Evolutionary conservation across 2,888 invertebrate genomes (phyloP), one percentile per base, ranked within the genome.

Genomic region (Pollenia amentaria): DNA sequence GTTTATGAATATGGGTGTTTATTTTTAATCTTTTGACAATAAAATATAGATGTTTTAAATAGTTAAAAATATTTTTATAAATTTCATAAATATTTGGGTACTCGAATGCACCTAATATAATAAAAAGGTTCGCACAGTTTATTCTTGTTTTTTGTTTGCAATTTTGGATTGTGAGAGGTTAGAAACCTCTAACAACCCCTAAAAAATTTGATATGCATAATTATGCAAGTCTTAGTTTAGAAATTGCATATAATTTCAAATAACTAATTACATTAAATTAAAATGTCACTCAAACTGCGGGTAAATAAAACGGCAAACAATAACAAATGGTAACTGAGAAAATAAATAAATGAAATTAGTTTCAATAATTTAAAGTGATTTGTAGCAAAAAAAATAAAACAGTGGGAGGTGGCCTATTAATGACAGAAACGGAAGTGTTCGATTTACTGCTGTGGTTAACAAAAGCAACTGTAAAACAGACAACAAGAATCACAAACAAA

Each of bases 321-420:
- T 42, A 29, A 11, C 18, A 51, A 70, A 55, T 48, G 11, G 9
- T 53, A 40, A 57, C 44, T 55, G 14, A 46, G 42, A 53, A 72
- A 48, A 12, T 12, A 57, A 46, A 57, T 14, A 70, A 75, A 69
- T 18, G 2, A 44, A 75, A 69, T 40, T 21, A 51, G 14, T 82
- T 44, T 65, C 16, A 77, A 46, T 72, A 72, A 70, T 51, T 79
- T 6, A 69, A 44, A 84, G 44, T 62, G 44, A 51, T 62, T 73
- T 72, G 10, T 12, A 51, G 60, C 70, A 67, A 46, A 67, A 57
- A 40, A 44, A n/a, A n/a, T n/a, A n/a, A 51, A 90, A 88, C 92
- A 90, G 91, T 91, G 90, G 91, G 92, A 89, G 92, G 91, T 89
- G 89, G 69, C 62, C 78, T 76, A 84, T 86, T 75, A 83, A 64